Conservation (phyloP, 2,797 vertebrate species). For the Kryptopterus vitreolus region DNA sequence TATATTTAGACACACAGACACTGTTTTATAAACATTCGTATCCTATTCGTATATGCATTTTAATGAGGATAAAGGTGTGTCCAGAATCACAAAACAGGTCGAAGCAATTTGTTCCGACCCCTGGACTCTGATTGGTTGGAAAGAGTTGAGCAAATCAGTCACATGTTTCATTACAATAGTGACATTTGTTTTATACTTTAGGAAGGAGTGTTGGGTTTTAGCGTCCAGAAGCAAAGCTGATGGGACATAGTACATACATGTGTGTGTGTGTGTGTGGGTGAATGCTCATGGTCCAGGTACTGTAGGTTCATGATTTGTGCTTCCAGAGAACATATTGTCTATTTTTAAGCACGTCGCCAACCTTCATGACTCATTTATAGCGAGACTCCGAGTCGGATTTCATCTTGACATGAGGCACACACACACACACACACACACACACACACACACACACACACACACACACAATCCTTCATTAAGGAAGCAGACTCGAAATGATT, state of each 20-base stretch:
- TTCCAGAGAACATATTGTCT: background rate
- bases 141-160: background rate
- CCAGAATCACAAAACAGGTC: background rate
- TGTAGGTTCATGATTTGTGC: background rate
- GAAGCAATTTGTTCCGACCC: background rate
- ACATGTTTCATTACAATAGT: background rate
- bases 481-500: conserved; percentile 17
- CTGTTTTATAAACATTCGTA: background rate
- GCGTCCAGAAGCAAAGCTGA: no score
- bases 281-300: background rate
- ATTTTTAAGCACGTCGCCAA: conserved; percentile 21
- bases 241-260: background rate
- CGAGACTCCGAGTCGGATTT: conserved; percentile 27
- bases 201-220: background rate
- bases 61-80: background rate
- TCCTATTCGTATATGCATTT: background rate
- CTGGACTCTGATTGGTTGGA: background rate
- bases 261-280: background rate
- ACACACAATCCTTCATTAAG: background rate
- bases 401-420: conserved; percentile 4
- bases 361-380: conserved; percentile 47
- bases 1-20: background rate
- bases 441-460: background rate
- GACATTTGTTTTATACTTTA: background rate
- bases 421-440: conserved; percentile 7